Evolutionary conservation across 2,113 vertebrate genomes (phyloP).

Genomic region (Vulpes lagopus): DNA sequence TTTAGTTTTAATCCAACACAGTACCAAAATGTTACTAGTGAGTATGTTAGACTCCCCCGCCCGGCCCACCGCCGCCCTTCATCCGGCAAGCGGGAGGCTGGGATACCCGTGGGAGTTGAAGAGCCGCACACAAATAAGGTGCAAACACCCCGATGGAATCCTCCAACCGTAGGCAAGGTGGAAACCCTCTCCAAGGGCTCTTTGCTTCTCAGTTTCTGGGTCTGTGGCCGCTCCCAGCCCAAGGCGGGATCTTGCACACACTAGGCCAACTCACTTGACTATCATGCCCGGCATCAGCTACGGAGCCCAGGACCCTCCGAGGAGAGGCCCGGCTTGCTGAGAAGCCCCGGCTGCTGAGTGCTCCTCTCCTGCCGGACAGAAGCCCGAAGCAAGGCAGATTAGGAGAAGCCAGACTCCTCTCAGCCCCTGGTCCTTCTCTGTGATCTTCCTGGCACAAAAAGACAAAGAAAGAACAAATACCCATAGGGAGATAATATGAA

Average conservation of each 20-base stretch:
- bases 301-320: slow-evolving; percentile 1
- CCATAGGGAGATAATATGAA: slow-evolving; percentile 50
- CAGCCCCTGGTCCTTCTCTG: background rate
- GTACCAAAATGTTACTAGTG: background rate
- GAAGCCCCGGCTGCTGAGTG: background rate
- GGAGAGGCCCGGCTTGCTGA: slow-evolving; percentile 43
- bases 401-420: background rate
- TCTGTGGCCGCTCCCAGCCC: background rate
- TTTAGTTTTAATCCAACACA: background rate
- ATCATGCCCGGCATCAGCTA: background rate
- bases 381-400: background rate
- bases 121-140: background rate
- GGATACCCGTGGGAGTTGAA: background rate
- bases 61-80: background rate
- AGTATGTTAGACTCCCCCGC: background rate
- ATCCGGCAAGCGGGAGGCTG: background rate
- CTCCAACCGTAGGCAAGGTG: background rate
- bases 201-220: background rate
- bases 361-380: background rate
- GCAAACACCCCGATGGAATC: background rate
- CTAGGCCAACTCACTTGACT: background rate
- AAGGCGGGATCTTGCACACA: background rate
- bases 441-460: background rate
- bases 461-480: slow-evolving; percentile 13
- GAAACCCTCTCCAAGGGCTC: background rate